Conservation (phyloP, 1,140 invertebrate genomes). For the Heliconius eleuchia region DNA sequence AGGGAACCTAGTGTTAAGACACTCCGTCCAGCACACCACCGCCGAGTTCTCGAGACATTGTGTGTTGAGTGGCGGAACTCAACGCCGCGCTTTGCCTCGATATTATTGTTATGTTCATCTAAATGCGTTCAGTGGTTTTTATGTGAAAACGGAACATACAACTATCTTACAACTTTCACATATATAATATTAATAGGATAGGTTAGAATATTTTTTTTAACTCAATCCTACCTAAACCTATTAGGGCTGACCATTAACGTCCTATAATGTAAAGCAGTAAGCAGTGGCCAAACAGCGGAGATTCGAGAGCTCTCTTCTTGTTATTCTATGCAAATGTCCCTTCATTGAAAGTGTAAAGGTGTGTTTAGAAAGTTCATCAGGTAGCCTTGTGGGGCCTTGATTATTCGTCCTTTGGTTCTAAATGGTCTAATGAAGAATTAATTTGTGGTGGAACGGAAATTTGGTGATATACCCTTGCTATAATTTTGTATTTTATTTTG, state of each 20-base stretch:
- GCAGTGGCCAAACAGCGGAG: slow-evolving; percentile 55
- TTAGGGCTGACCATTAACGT: slow-evolving; percentile 36
- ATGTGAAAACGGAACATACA: no score
- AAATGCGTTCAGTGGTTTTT: no score
- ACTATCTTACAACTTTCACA: no score
- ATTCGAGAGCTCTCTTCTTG: slow-evolving; percentile 67
- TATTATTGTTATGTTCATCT: no score
- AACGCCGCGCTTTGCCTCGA: no score
- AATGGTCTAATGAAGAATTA: not conserved
- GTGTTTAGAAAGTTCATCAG: slow-evolving; percentile 39
- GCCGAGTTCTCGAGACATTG: no score
- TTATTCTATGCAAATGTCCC: slow-evolving; percentile 78
- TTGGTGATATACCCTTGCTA: not conserved
- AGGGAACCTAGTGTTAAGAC: no score
- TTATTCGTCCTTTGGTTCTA: slow-evolving; percentile 1
- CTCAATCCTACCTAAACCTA: slow-evolving; percentile 25
- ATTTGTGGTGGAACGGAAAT: not conserved
- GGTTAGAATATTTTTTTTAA: not conserved
- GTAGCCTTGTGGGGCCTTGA: slow-evolving; percentile 10
- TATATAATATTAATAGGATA: not conserved
- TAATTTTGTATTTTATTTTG: no score
- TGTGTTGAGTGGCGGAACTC: no score
- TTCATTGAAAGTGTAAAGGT: slow-evolving; percentile 63
- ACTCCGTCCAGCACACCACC: no score
- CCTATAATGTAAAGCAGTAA: slow-evolving; percentile 45